Conservation (phyloP, 1,140 invertebrate species). For the Globodera ellingtonae region DNA sequence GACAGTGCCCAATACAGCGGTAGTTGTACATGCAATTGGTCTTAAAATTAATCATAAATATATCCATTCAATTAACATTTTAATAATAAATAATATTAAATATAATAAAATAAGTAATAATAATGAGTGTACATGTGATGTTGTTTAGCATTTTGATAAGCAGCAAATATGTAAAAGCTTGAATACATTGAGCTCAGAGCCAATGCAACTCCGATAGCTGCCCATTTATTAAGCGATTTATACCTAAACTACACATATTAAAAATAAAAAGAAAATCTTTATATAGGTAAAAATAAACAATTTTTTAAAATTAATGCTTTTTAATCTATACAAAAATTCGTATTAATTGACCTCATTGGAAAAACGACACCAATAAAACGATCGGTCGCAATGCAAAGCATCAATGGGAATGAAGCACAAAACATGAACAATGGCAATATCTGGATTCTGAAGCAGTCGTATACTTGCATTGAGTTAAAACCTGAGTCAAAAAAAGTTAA, state of each 20-base stretch:
- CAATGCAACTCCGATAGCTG: neutral
- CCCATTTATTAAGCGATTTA: neutral
- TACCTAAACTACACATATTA: too few species aligned
- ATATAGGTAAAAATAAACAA: too few species aligned
- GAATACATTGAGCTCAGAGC: neutral
- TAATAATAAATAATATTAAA: too few species aligned
- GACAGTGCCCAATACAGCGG: neutral
- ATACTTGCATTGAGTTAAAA: neutral
- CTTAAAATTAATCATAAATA: neutral
- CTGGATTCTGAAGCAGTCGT: conserved; percentile 12
- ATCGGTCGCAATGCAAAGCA: conserved; percentile 16
- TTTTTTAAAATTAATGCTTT: too few species aligned
- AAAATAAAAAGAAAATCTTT: too few species aligned
- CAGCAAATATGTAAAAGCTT: neutral
- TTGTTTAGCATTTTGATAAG: neutral
- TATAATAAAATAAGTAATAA: neutral
- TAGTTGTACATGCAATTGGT: neutral
- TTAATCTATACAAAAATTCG: neutral
- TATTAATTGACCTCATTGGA: conserved; percentile 2
- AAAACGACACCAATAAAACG: conserved; percentile 20
- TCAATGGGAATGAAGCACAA: conserved; percentile 23
- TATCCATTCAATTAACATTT: neutral
- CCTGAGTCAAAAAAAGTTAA: neutral
- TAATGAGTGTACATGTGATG: neutral
- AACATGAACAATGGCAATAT: conserved; percentile 11